Base-by-base conservation (phyloP, 2,888 invertebrate genomes). In the Noctua fimbriata region DNA sequence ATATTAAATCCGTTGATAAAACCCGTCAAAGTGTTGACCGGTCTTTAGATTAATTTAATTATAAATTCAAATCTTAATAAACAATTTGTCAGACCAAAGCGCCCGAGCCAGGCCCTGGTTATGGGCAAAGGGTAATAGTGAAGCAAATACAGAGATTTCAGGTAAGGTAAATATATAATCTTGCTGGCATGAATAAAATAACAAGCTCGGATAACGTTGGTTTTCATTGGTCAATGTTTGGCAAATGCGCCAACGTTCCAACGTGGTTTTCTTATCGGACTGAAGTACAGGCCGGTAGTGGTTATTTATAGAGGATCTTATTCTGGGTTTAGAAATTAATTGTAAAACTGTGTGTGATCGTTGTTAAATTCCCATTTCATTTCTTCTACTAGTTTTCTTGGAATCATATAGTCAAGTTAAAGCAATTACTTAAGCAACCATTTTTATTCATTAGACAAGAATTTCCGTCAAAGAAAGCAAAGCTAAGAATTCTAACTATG, bases 131-230 rank as follows among this genome's bases (percentile, higher is more conserved):
- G 66, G 65, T 80, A 78, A 71, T 67, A 74, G 71, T 52, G 73
- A 41, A 75, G 74, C 72, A 83, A 81, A 72, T 77, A 76, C 75
- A 69, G 76, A 79, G 72, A 73, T 82, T 78, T 73, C 55, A 60
- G 52, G 58, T 84, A 72, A 60, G 58, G 58, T 87, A 72, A 74
- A 87, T 82, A 70, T 70, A 71, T 84, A 77, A 77, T 76, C 72
- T 66, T 69, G 72, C 55, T 63, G 65, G 44, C 65, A 73, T 87
- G 69, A 79, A 84, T 86, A 87, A 87, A 73, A 78, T 71, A 82
- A 47, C 47, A 75, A 52, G 63, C 32, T 79, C 36, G 71, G 76
- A 65, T 87, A 79, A 47, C 63, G 41, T 78, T 75, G 71, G 72
- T 58, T 41, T 36, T 9, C 49, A 73, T 78, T 85, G 82, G 80